Conservation (phyloP, 1,140 invertebrate species). For the Lordiphosa collinella region DNA sequence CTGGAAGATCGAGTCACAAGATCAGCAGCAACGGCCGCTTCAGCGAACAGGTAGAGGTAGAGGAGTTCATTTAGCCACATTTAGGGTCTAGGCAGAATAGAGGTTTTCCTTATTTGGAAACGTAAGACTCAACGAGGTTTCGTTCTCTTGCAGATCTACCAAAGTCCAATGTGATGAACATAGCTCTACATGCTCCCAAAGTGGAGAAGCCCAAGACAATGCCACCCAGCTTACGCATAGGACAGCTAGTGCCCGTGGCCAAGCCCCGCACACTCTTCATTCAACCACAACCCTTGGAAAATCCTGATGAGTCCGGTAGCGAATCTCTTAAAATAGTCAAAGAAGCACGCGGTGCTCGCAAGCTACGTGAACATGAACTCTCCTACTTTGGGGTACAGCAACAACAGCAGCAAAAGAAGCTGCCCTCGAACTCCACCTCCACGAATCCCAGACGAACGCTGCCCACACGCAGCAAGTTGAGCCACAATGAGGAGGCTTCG, state of each 20-base stretch:
- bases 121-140: not conserved
- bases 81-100: not conserved
- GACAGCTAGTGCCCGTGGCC: conserved; percentile 59
- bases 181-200: conserved; percentile 68
- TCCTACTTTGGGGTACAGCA: conserved; percentile 79
- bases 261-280: conserved; percentile 67
- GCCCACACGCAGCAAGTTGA: conserved; percentile 50
- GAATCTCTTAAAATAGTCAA: conserved; percentile 72
- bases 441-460: conserved; percentile 54
- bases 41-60: conserved; percentile 59
- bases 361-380: conserved; percentile 79
- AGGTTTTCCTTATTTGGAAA: not conserved
- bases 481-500: conserved; percentile 32
- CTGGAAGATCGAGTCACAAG: conserved; percentile 70
- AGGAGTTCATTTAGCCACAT: conserved; percentile 46
- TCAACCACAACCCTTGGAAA: conserved; percentile 40
- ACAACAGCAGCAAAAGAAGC: conserved; percentile 19
- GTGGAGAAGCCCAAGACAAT: conserved; percentile 42
- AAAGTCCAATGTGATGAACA: conserved; percentile 76
- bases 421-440: conserved; percentile 17
- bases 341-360: conserved; percentile 77
- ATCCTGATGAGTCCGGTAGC: conserved; percentile 42
- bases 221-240: conserved; percentile 46
- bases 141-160: conserved; percentile 57
- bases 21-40: conserved; percentile 49